Evolutionary conservation across 2,113 vertebrate species (phyloP), one percentile per base, ranked within the genome.

Genomic region (Dipodomys ordii): DNA sequence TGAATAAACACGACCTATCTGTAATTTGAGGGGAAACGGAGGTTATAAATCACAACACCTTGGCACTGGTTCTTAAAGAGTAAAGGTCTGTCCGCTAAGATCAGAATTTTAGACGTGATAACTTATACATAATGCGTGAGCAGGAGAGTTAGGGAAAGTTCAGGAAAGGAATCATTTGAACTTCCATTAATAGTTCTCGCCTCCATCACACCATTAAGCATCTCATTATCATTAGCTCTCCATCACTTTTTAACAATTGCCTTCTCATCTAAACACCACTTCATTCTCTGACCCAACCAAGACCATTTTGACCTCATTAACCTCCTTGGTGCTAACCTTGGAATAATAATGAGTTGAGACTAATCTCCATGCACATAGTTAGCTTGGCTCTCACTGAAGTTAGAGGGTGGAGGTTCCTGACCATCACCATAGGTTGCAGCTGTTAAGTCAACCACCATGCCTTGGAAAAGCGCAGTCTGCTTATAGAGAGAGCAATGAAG

Each of bases 291-390:
- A 94, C 88, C 79, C 87, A 90, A 95, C 64, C 65, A 94, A 97
- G 85, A 49, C 73, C 93, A 35, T 85, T 92, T 49, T 88, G 93
- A 93, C 84, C 90, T 95, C 93, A 93, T 93, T 97, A 97, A 94
- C 84, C 68, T 87, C 46, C 7, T 83, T 68, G 46, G 22, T 44
- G 39, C 77, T 95, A 88, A 80, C 46, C n/a, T 49, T 88, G 44
- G 73, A 95, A 95, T 94, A 94, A 89, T 23, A 94, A 91, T 30
- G 35, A 71, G 80, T 67, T 84, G 74, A 92, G 87, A 44, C 39
- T 49, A 81, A 35, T 87, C 46, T 92, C 49, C 87, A 60, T 23
- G 19, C 77, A 32, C 30, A 53, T 19, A 8, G 9, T 82, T 25
- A 84, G 28, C 35, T 46, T 90, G 57, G 35, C 46, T 84, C 7